These are phyloP conservation scores for Poeciliopsis paucimaculata DNA, from an alignment of 2,797 vertebrate species.

Conservation along the genomic window DNA sequence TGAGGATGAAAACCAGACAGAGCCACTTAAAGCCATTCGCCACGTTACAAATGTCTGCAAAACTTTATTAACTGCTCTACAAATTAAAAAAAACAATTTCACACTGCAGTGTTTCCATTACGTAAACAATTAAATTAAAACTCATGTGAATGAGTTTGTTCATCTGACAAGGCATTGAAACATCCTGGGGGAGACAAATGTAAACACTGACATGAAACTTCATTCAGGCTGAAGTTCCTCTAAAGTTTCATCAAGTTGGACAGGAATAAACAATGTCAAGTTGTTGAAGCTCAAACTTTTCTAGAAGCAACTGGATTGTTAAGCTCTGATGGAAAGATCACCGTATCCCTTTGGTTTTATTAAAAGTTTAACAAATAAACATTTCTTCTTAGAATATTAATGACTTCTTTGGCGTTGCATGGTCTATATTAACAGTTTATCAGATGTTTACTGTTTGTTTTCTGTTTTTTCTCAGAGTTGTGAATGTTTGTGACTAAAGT, in stretches of 20 bases:
- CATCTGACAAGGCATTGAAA: too few species aligned
- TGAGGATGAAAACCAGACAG: too few species aligned
- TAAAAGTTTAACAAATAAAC: not conserved
- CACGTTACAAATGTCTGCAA: too few species aligned
- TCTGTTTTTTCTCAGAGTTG: not conserved
- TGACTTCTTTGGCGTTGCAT: not conserved
- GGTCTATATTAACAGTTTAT: not conserved
- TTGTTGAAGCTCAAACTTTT: not conserved
- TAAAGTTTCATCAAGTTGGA: not conserved
- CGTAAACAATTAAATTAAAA: not conserved
- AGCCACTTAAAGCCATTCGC: too few species aligned
- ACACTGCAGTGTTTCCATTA: too few species aligned
- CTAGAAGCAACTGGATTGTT: not conserved
- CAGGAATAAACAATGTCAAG: not conserved
- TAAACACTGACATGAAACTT: too few species aligned
- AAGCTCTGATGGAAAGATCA: not conserved
- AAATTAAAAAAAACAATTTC: not conserved
- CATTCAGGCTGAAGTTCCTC: not conserved
- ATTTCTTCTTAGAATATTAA: not conserved
- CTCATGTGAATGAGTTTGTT: not conserved
- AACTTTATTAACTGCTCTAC: too few species aligned
- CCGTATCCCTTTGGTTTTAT: not conserved
- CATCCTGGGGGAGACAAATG: rapidly evolving
- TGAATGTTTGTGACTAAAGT: not conserved
- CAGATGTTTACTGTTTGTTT: not conserved